Evolutionary conservation across 64 coral and sea anemone species (phyloP), one percentile per base, ranked within the genome.

Genomic region (Actinia equina): DNA sequence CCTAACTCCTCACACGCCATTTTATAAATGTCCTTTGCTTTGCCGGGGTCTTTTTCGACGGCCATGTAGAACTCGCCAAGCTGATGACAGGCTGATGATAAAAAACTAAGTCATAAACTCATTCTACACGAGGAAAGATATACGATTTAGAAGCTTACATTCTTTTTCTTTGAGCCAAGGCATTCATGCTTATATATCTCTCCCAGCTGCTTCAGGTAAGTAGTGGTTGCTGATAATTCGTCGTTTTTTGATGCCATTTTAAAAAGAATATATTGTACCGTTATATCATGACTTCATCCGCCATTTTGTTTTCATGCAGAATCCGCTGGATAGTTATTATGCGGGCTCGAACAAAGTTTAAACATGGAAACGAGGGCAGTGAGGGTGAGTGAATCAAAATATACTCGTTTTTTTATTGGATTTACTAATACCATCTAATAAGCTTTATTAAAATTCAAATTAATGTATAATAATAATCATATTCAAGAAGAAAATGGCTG

Each of bases 101-200:
- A 23, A 74, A 4, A 58, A 49, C 22, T 76, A 19, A 52, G 43
- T 63, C 13, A 70, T 8, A 77, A 11, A 8, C 43, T 52, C 5
- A 44, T 16, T 13, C 22, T 82, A 46, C 23, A 49, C 2, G 42
- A 54, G 80, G 52, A 81, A 82, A 43, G 15, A 81, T 42, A 81
- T 52, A 27, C 41, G 2, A 20, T 42, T 1, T 1, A 71, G 20
- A 22, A 53, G 83, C 96, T 92, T 80, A 98, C 96, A 95, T 83
- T 98, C 96, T 52, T 89, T 54, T 98, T 98, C 77, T 87, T 92
- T 23, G 84, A 83, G 15, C 90, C 93, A 62, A 88, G 86, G 79
- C 96, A 98, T 46, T 98, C 96, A 59, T 98, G 96, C 83, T 92
- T 92, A 62, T 92, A 99, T 44, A 99, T 92, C 54, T 92, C 93